phyloP scores from a whole-genome alignment of 2,113 vertebrate species.

The Phalacrocorax brasilianus region DNA sequence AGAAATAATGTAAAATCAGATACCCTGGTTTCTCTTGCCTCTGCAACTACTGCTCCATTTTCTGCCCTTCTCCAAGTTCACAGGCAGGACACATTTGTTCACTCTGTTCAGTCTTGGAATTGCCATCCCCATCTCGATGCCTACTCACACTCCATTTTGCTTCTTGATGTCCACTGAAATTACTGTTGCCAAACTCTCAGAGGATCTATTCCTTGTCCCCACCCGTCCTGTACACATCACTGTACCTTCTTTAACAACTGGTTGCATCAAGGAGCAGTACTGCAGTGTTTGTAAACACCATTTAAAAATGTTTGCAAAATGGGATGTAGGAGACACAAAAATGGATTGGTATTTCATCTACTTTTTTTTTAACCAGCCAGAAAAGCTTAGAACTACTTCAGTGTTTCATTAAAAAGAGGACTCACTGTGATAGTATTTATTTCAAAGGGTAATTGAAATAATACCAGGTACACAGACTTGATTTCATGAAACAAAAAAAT shows the following conservation, averaged over 20 bases:
- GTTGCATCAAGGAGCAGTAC: neutral
- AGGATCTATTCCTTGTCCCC: neutral
- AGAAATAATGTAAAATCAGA: neutral
- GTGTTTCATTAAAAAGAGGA: neutral
- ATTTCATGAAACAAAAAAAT: neutral
- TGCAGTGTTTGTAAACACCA: neutral
- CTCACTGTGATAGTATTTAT: neutral
- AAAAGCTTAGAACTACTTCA: neutral
- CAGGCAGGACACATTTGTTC: neutral
- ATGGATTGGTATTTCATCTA: neutral
- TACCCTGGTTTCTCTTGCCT: neutral
- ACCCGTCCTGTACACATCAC: neutral
- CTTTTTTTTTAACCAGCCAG: neutral
- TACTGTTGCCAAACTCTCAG: neutral
- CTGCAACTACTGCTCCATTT: neutral
- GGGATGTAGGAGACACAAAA: neutral
- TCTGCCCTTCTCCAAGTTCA: neutral
- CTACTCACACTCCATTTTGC: neutral
- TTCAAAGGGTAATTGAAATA: neutral
- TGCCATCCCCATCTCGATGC: neutral
- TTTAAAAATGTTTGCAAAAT: neutral
- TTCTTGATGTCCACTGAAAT: neutral
- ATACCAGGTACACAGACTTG: neutral
- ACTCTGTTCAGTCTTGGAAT: neutral
- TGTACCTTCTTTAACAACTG: neutral